Percentiles rank a stretch among this genome's conserved stretches.
Conservation (phyloP, 2,888 invertebrate genomes). For the Notocelia uddmanniana region DNA sequence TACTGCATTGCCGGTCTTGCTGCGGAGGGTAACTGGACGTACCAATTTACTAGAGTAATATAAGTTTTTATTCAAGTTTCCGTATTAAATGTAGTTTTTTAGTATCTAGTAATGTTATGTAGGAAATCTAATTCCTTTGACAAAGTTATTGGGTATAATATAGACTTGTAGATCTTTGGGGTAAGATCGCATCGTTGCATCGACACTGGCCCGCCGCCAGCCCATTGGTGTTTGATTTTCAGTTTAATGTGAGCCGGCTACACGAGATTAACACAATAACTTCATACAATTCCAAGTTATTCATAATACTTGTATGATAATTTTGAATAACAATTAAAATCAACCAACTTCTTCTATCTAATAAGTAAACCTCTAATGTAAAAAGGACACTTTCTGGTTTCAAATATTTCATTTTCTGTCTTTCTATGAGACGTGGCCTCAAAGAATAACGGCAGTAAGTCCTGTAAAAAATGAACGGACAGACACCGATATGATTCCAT, state of each 20-base stretch:
- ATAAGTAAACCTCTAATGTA: no score
- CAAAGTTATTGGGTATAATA: slow-evolving; percentile 36
- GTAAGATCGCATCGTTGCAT: slow-evolving; percentile 25
- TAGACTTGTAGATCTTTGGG: slow-evolving; percentile 27
- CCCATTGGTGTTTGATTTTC: slow-evolving; percentile 6
- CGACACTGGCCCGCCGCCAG: slow-evolving; percentile 22
- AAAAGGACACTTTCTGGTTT: no score
- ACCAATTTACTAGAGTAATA: slow-evolving; percentile 35
- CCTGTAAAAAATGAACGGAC: no score
- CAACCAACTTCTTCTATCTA: neutral
- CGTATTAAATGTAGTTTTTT: neutral
- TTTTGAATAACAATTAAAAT: neutral
- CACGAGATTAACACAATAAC: neutral
- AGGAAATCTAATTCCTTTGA: no score
- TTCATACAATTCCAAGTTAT: neutral
- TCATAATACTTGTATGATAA: neutral
- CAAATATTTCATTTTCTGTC: no score
- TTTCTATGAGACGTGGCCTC: no score
- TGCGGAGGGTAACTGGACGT: slow-evolving; percentile 26
- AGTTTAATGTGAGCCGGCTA: neutral
- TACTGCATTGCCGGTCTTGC: slow-evolving; percentile 32
- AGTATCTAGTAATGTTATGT: no score
- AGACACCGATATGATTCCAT: no score
- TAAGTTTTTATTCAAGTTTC: neutral
- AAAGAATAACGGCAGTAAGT: no score